Evolutionary conservation across 2,888 invertebrate genomes (phyloP).

Genomic region (Diarsia rubi): DNA sequence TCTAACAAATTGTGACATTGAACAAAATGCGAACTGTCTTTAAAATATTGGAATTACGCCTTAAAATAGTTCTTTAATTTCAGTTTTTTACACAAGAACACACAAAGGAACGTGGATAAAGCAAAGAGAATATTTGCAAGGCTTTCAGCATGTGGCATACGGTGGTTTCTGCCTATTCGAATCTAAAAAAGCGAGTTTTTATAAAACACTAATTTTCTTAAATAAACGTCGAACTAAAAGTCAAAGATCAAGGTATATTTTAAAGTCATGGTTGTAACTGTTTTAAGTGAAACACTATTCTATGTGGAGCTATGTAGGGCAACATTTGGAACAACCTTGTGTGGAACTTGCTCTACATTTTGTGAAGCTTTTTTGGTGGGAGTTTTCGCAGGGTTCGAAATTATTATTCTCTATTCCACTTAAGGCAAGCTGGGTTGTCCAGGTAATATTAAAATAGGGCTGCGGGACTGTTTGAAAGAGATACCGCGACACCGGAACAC

Average conservation of each 20-base stretch:
- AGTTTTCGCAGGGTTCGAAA: background rate
- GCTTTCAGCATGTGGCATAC: background rate
- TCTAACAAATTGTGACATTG: no score
- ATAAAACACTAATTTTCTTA: background rate
- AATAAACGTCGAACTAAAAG: background rate
- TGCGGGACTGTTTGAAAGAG: no score
- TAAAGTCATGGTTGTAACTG: slow-evolving; percentile 1
- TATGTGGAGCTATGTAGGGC: background rate
- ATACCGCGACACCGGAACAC: no score
- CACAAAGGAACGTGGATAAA: background rate
- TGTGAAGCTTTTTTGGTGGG: background rate
- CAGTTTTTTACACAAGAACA: background rate
- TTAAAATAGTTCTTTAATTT: background rate
- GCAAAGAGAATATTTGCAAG: background rate
- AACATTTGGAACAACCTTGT: background rate
- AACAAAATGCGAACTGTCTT: no score
- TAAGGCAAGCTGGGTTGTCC: no score
- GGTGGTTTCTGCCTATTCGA: background rate
- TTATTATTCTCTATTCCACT: background rate
- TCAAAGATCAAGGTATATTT: slow-evolving; percentile 8
- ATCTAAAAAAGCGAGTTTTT: background rate
- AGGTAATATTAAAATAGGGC: no score
- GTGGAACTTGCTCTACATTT: background rate
- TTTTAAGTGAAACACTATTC: background rate
- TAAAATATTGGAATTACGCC: background rate